These are phyloP conservation scores for Periparus ater DNA, from an alignment of 2,797 vertebrate genomes.

Conservation along the genomic window DNA sequence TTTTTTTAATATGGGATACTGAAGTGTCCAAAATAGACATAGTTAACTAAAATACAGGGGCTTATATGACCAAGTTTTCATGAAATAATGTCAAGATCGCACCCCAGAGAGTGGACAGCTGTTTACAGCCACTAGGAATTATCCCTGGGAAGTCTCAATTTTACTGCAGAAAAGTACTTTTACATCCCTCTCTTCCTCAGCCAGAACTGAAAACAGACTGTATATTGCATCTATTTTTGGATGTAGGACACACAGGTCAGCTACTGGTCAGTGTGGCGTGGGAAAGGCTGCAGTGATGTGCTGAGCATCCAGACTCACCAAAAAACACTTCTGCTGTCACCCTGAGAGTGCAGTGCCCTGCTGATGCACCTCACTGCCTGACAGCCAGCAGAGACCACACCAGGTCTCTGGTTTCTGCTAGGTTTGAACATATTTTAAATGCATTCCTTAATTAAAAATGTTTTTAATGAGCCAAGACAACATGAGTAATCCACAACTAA, in stretches of 20 bases:
- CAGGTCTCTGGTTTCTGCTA: neutral
- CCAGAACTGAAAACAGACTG: neutral
- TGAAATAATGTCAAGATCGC: neutral
- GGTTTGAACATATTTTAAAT: neutral
- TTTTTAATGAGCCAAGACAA: neutral
- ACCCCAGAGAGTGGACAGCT: neutral
- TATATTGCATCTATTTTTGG: neutral
- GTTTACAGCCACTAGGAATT: neutral
- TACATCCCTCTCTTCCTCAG: neutral
- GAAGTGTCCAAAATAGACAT: neutral
- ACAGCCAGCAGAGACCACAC: rapidly evolving
- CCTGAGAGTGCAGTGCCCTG: neutral
- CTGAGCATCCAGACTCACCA: neutral
- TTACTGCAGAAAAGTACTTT: neutral
- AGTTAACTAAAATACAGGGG: neutral
- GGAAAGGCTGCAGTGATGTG: neutral
- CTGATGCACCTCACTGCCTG: rapidly evolving
- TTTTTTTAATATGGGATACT: neutral
- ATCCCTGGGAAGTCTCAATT: neutral
- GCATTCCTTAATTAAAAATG: neutral
- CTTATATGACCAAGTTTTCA: neutral
- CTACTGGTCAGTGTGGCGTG: neutral
- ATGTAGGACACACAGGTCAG: neutral
- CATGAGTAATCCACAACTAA: neutral
- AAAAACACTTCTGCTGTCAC: neutral